A percentile compares a stretch with the other conserved stretches of the same genome.
Conservation (phyloP, 2,888 invertebrate genomes). For the Spicauda simplicius region DNA sequence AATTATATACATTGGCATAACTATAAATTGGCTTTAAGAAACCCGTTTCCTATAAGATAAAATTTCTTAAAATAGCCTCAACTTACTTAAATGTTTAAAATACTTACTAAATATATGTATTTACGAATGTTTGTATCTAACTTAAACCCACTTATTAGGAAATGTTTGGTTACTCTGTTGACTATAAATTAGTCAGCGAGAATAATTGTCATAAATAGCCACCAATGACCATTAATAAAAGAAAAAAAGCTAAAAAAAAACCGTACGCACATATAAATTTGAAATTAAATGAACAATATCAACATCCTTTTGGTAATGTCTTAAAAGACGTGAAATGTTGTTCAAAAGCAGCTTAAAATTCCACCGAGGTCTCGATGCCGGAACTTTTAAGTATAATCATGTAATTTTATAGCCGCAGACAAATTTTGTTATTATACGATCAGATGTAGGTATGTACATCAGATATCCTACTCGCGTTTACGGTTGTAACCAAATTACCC, state of each 20-base stretch:
- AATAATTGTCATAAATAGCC: background rate
- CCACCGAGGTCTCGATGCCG: slow-evolving; percentile 51
- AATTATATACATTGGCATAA: too few relatives aligned
- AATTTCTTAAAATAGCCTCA: too few relatives aligned
- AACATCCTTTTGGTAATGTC: background rate
- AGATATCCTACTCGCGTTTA: slow-evolving; percentile 70
- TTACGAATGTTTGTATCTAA: too few relatives aligned
- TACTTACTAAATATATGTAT: too few relatives aligned
- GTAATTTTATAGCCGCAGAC: slow-evolving; percentile 66
- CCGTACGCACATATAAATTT: background rate
- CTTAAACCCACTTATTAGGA: too few relatives aligned
- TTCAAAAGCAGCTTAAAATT: slow-evolving; percentile 22
- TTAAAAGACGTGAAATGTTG: slow-evolving; percentile 3
- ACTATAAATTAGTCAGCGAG: background rate
- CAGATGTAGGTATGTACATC: slow-evolving; percentile 66
- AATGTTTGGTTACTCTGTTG: background rate
- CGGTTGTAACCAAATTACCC: slow-evolving; percentile 82
- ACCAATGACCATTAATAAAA: background rate
- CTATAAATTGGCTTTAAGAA: too few relatives aligned
- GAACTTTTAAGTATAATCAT: slow-evolving; percentile 69
- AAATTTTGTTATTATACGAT: slow-evolving; percentile 65
- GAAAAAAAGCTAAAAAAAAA: background rate
- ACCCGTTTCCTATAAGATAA: too few relatives aligned
- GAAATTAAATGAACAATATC: slow-evolving; percentile 1
- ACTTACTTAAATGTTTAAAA: too few relatives aligned